Conservation (phyloP, 2,113 vertebrate species). For the Hoplias malabaricus region DNA sequence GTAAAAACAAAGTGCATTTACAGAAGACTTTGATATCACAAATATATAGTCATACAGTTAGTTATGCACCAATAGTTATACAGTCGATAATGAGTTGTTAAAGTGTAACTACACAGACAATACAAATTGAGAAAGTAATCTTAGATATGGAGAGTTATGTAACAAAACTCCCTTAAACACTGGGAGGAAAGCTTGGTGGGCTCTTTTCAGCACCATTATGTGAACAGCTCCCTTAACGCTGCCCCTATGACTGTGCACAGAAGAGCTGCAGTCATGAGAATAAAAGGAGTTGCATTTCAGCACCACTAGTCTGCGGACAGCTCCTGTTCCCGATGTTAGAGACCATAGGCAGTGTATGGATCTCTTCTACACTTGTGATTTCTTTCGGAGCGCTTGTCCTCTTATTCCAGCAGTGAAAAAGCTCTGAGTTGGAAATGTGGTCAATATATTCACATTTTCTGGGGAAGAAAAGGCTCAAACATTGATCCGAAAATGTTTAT, state of each 20-base stretch:
- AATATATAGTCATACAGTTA: too few relatives aligned
- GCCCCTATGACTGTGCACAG: not conserved
- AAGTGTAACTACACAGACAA: too few relatives aligned
- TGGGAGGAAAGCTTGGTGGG: not conserved
- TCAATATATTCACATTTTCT: constrained; percentile 38
- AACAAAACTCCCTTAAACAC: not conserved
- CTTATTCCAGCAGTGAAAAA: constrained; percentile 19
- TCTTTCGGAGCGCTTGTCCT: constrained; percentile 37
- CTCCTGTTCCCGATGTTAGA: constrained; percentile 12
- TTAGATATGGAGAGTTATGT: not conserved
- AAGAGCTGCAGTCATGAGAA: not conserved
- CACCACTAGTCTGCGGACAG: constrained; percentile 15
- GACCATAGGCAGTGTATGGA: constrained; percentile 15
- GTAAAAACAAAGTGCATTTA: too few relatives aligned
- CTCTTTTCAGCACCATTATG: constrained; percentile 11
- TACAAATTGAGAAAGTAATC: too few relatives aligned
- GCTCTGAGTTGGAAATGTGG: constrained; percentile 9
- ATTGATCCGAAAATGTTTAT: constrained; percentile 44
- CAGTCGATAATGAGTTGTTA: too few relatives aligned
- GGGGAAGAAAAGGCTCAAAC: constrained; percentile 12
- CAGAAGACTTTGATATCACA: too few relatives aligned
- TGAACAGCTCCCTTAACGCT: constrained; percentile 11
- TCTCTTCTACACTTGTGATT: constrained; percentile 19
- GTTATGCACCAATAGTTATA: too few relatives aligned
- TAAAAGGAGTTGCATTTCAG: constrained; percentile 3